Percentiles rank a stretch among this genome's conserved stretches.
phyloP scores from a whole-genome alignment of 1,140 invertebrate species.

The Drosophila simulans region DNA sequence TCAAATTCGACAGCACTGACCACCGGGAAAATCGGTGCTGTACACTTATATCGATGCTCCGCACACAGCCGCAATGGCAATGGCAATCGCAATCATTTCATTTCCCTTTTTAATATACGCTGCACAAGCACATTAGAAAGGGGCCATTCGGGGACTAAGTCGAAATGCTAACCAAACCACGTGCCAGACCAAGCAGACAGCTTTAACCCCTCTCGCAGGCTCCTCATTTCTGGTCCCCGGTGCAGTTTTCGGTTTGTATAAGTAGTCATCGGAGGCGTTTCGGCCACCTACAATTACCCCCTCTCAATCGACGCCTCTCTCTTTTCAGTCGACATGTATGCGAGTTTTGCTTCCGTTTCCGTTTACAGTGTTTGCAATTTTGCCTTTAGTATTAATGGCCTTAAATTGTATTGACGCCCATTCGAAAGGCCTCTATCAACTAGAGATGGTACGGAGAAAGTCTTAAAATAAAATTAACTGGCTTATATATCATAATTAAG shows the following conservation, averaged over 20 bases:
- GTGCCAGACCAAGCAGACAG: conserved; percentile 65
- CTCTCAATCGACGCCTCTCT: conserved; percentile 6
- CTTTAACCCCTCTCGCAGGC: conserved; percentile 31
- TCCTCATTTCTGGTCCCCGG: conserved; percentile 43
- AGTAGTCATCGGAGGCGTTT: conserved; percentile 76
- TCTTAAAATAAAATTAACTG: too few species aligned
- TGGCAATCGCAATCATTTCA: conserved; percentile 80
- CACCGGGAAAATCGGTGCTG: conserved; percentile 19
- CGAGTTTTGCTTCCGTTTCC: conserved; percentile 76
- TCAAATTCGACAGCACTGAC: conserved; percentile 13
- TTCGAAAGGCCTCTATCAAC: conserved; percentile 26
- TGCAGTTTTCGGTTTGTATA: conserved; percentile 79
- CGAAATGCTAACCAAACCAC: conserved; percentile 63
- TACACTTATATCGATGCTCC: conserved; percentile 45
- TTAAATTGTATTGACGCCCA: conserved; percentile 78
- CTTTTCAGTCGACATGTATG: conserved; percentile 45
- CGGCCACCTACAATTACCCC: conserved; percentile 36
- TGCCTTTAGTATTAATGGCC: conserved; percentile 77
- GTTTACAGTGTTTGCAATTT: conserved; percentile 82
- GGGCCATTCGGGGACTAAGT: background rate
- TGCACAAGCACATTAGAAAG: conserved; percentile 78
- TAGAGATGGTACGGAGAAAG: conserved; percentile 22
- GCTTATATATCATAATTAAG: too few species aligned
- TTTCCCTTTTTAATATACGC: conserved; percentile 83
- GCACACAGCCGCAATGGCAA: conserved; percentile 36